Evolutionary conservation across 2,113 vertebrate species (phyloP).

Genomic region (Sinocyclocheilus maitianheensis): DNA sequence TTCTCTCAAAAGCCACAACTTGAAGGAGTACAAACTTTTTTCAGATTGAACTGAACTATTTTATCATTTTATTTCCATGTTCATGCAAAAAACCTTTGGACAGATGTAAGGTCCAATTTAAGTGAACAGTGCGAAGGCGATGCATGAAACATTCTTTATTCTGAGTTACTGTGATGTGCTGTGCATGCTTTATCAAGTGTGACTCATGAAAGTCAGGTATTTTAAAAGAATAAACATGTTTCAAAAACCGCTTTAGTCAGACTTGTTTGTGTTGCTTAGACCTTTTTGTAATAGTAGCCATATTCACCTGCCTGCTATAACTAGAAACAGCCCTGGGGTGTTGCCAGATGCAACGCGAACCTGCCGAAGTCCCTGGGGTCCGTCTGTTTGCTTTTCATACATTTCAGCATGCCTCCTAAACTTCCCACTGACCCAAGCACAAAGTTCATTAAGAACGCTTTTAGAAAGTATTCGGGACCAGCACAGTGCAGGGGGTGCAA

Average conservation of each 20-base stretch:
- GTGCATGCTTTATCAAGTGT: neutral
- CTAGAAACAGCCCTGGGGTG: neutral
- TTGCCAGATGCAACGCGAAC: neutral
- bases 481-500: neutral
- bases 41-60: neutral
- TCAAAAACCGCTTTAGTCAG: neutral
- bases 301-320: neutral
- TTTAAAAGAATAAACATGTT: neutral
- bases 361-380: neutral
- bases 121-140: neutral
- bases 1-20: constrained; percentile 61
- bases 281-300: neutral
- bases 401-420: constrained; percentile 4
- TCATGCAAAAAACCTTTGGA: neutral
- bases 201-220: neutral
- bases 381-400: neutral
- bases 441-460: neutral
- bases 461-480: neutral
- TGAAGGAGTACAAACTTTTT: neutral
- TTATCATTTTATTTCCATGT: neutral
- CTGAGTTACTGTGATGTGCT: neutral
- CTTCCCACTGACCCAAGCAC: neutral
- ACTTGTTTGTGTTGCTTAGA: neutral
- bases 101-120: too few species aligned
- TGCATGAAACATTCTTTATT: neutral